Evolutionary conservation across 2,797 vertebrate genomes (phyloP), one percentile per base, ranked within the genome.

Genomic region (Megalops cyprinoides): DNA sequence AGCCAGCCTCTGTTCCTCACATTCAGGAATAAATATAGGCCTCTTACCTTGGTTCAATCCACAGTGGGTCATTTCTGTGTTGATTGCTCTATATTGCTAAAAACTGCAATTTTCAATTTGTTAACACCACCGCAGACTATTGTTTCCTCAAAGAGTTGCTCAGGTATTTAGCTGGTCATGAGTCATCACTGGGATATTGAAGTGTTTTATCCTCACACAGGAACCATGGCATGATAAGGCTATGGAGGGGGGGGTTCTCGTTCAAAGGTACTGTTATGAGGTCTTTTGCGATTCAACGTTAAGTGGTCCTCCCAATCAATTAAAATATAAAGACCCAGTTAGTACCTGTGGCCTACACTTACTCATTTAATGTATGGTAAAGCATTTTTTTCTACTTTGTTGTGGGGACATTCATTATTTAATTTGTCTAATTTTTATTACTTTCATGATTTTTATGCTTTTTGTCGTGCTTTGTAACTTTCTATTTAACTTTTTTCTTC

Each of bases 361-460:
- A 25, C 53, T 60, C 34, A 60, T 55, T 69, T 51, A 67, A 28
- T n/a, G 28, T 77, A 34, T 23, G 37, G 60, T 42, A 15, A 69
- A 69, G 37, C 5, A 8, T 71, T 46, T 55, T 37, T 73, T 46
- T 48, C 71, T 84, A 87, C 86, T 74, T 73, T 82, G 48, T 53
- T 76, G 67, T 83, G 84, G 82, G 58, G 76, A 80, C 79, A 56
- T 83, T 90, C 3, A 42, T 79, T 73, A 44, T 67, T 87, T 84
- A 85, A 85, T 84, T 74, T 87, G 71, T 84, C 87, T 77, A n/a
- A 62, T 84, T 84, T 79, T 87, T 84, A 73, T 80, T 53, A 51
- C 46, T 65, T 56, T 77, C 34, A 34, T 69, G 25, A 56, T 77
- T 62, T 69, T 71, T 82, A 84, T 65, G 55, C 82, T 83, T 85